A percentile compares a stretch with the other conserved stretches of the same genome.
Conservation (phyloP, 2,888 invertebrate species). For the Aplocera efformata region DNA sequence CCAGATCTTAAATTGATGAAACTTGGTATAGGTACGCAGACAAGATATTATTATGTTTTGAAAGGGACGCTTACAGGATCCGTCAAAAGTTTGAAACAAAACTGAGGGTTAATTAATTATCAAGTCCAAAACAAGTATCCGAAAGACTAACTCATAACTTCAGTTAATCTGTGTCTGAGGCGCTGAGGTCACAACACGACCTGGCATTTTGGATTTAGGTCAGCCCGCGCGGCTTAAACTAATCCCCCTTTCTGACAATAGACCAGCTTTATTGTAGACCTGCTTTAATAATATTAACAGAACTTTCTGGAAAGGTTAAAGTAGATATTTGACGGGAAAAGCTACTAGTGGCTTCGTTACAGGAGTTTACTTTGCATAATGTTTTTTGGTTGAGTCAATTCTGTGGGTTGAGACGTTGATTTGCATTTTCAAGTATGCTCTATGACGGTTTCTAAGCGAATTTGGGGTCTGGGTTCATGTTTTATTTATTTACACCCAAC, state of each 20-base stretch:
- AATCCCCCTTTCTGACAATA: conserved; percentile 39
- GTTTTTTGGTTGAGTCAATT: conserved; percentile 2
- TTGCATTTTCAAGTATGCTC: not conserved
- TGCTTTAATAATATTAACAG: conserved; percentile 27
- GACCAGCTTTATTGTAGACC: conserved; percentile 27
- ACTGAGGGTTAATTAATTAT: not conserved
- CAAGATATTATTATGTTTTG: too few species aligned
- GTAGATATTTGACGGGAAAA: conserved; percentile 23
- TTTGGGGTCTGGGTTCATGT: not conserved
- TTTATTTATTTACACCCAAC: not conserved
- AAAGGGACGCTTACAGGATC: too few species aligned
- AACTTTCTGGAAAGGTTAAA: conserved; percentile 28
- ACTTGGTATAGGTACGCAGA: too few species aligned
- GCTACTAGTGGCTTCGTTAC: conserved; percentile 23
- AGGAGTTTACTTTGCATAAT: conserved; percentile 19
- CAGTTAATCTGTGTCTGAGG: conserved; percentile 27
- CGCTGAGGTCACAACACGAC: conserved; percentile 31
- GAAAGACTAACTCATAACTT: conserved; percentile 1
- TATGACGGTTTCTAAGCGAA: not conserved
- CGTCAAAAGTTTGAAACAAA: too few species aligned
- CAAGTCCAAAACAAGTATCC: conserved; percentile 4
- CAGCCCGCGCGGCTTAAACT: conserved; percentile 34
- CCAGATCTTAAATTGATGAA: too few species aligned
- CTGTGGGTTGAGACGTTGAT: not conserved
- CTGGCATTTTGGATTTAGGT: conserved; percentile 49